Conservation (phyloP, 1,140 invertebrate genomes). For the Drosophila chauvacae region DNA sequence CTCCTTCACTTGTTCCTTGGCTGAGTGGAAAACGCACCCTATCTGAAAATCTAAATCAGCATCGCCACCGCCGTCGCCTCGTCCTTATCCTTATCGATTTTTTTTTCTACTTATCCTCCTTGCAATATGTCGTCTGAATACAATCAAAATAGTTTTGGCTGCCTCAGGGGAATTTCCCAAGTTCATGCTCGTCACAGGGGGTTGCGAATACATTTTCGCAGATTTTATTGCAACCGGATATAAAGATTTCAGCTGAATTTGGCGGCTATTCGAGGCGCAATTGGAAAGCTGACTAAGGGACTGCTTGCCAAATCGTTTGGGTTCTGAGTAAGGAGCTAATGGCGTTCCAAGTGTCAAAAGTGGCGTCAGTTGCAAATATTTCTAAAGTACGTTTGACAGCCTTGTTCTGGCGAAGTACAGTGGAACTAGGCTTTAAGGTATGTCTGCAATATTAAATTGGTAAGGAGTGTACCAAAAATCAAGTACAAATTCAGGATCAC, state of each 20-base stretch:
- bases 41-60: constrained; percentile 34
- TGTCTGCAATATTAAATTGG: neutral
- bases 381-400: constrained; percentile 8
- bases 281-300: constrained; percentile 17
- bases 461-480: neutral
- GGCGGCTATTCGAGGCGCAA: constrained; percentile 8
- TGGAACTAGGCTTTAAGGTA: neutral
- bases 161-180: constrained; percentile 18
- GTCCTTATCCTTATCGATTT: constrained; percentile 40
- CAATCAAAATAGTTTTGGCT: constrained; percentile 35
- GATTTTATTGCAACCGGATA: constrained; percentile 67
- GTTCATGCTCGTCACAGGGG: constrained; percentile 40
- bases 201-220: constrained; percentile 61
- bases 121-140: constrained; percentile 27
- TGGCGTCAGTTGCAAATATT: constrained; percentile 13
- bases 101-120: constrained; percentile 21
- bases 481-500: neutral
- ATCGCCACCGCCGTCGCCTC: neutral
- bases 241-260: constrained; percentile 31
- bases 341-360: constrained; percentile 2
- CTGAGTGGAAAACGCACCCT: constrained; percentile 35
- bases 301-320: constrained; percentile 9
- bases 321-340: constrained; percentile 23
- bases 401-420: constrained; percentile 1
- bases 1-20: constrained; percentile 17